Conservation (phyloP, 2,797 vertebrate genomes). For the Rhynchotus rufescens region DNA sequence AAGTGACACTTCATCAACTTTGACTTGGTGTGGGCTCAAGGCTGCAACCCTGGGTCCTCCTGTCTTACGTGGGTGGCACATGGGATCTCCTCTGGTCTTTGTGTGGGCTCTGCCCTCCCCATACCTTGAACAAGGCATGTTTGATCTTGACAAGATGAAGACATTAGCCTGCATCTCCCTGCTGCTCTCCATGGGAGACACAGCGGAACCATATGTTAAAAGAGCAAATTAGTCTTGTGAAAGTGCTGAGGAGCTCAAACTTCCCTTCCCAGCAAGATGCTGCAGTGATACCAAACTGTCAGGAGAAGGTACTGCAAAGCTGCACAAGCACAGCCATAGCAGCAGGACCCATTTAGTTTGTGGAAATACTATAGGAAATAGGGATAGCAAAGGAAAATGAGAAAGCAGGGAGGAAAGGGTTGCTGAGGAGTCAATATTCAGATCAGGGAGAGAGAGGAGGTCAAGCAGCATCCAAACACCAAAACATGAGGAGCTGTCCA, state of each 20-base stretch:
- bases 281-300: neutral
- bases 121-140: neutral
- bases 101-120: neutral
- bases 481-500: neutral
- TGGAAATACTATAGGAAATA: too few relatives aligned
- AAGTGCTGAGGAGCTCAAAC: neutral
- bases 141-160: neutral
- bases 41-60: rapidly evolving
- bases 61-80: neutral
- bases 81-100: neutral
- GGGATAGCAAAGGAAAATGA: neutral
- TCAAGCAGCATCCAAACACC: neutral
- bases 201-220: neutral
- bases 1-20: neutral
- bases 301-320: neutral
- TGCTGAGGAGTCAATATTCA: neutral
- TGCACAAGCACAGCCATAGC: rapidly evolving
- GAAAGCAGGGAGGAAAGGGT: neutral
- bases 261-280: neutral
- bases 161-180: neutral
- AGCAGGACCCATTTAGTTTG: neutral
- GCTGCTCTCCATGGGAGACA: neutral
- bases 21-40: rapidly evolving
- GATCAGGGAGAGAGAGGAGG: neutral
- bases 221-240: neutral